Percentiles rank a stretch among this genome's conserved stretches.
phyloP scores from a whole-genome alignment of 2,113 vertebrate genomes.

The Caretta caretta region DNA sequence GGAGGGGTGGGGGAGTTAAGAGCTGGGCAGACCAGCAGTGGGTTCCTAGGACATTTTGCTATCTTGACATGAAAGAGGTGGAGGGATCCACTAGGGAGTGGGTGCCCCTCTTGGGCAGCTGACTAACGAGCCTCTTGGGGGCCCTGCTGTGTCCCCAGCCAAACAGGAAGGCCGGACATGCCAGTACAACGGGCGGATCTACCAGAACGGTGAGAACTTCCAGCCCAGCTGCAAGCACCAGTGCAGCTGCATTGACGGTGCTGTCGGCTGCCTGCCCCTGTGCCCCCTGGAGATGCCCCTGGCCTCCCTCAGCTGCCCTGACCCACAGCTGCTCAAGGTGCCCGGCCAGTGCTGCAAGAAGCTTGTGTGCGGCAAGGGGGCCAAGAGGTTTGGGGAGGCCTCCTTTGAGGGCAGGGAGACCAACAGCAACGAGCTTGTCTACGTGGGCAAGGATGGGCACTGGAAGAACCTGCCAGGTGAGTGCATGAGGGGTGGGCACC shows the following conservation, averaged over 20 bases:
- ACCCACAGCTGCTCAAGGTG: constrained; percentile 80
- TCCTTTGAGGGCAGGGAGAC: background rate
- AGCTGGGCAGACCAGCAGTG: background rate
- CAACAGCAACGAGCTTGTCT: constrained; percentile 41
- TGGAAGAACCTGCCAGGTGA: constrained; percentile 30
- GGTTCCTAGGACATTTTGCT: background rate
- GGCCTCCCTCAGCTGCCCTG: constrained; percentile 77
- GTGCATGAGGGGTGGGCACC: background rate
- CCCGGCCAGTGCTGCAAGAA: constrained; percentile 85
- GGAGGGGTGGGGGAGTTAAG: background rate
- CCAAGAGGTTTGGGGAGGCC: background rate
- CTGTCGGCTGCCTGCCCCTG: constrained; percentile 84
- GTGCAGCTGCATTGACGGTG: constrained; percentile 88
- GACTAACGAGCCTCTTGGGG: background rate
- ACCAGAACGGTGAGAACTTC: constrained; percentile 86
- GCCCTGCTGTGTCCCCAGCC: constrained; percentile 52
- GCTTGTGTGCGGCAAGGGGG: constrained; percentile 77
- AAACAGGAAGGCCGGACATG: constrained; percentile 86
- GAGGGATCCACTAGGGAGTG: no score
- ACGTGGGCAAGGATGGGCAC: constrained; percentile 10
- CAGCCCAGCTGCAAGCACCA: constrained; percentile 85
- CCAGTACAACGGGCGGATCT: constrained; percentile 84
- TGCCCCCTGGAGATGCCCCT: constrained; percentile 82
- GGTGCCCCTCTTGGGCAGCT: background rate
- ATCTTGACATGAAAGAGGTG: background rate